Conservation (phyloP, 2,113 vertebrate species). For the Plectropomus leopardus region DNA sequence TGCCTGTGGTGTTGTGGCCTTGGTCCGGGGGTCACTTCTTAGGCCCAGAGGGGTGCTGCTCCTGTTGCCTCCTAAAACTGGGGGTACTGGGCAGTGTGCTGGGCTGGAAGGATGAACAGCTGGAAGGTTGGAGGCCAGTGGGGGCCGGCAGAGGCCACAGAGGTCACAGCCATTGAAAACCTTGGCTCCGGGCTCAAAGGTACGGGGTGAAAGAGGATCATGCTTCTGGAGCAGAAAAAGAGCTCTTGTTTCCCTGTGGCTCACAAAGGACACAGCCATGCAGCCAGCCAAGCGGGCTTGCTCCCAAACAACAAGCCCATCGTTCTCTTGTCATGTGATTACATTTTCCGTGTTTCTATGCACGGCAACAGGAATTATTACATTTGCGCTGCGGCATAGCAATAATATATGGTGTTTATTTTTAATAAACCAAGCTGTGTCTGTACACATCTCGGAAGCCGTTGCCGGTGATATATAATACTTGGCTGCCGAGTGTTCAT, state of each 20-base stretch:
- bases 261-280: constrained; percentile 78
- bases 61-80: constrained; percentile 57
- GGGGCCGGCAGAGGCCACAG: constrained; percentile 70
- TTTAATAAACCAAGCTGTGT: constrained; percentile 78
- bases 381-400: constrained; percentile 68
- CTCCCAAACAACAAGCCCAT: constrained; percentile 75
- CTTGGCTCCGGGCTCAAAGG: constrained; percentile 80
- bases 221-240: constrained; percentile 78
- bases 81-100: constrained; percentile 62
- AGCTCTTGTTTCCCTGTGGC: constrained; percentile 80
- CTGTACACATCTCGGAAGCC: constrained; percentile 61
- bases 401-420: constrained; percentile 80
- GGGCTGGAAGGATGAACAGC: constrained; percentile 71
- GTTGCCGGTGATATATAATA: constrained; percentile 70
- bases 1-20: constrained; percentile 70
- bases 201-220: constrained; percentile 80
- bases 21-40: constrained; percentile 68
- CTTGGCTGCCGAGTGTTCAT: constrained; percentile 73
- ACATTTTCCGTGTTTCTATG: constrained; percentile 67
- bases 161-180: constrained; percentile 83
- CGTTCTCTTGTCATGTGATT: constrained; percentile 72
- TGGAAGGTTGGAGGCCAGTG: constrained; percentile 73
- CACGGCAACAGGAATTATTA: constrained; percentile 74
- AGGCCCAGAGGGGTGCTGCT: constrained; percentile 67
- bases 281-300: constrained; percentile 61